Evolutionary conservation across 1,140 invertebrate genomes (phyloP).

Genomic region (Apis laboriosa): DNA sequence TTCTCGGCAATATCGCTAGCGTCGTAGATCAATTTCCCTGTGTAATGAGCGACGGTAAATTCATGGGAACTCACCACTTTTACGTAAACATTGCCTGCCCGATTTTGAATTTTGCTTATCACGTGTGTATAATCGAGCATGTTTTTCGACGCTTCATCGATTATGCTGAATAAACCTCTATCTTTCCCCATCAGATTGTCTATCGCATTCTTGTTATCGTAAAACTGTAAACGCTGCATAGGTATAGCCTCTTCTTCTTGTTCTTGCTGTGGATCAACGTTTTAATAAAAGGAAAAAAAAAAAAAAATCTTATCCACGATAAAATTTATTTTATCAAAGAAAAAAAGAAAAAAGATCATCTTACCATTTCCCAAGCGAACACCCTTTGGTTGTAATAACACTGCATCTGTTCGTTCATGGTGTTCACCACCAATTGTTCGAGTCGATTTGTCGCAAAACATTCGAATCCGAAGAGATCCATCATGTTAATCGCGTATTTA

Average conservation of each 20-base stretch:
- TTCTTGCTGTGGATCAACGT: slow-evolving; percentile 81
- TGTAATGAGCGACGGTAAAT: slow-evolving; percentile 92
- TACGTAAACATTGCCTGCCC: slow-evolving; percentile 78
- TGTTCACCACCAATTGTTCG: slow-evolving; percentile 93
- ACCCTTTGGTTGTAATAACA: slow-evolving; percentile 93
- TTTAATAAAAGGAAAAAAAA: neutral
- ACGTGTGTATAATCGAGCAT: slow-evolving; percentile 83
- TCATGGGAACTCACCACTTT: slow-evolving; percentile 85
- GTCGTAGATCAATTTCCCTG: slow-evolving; percentile 91
- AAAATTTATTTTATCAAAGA: neutral
- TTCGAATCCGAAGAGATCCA: slow-evolving; percentile 96
- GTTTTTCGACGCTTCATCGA: slow-evolving; percentile 93
- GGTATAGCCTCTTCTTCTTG: slow-evolving; percentile 91
- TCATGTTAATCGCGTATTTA: slow-evolving; percentile 88
- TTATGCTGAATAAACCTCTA: slow-evolving; percentile 90
- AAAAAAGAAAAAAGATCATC: neutral
- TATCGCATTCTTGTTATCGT: slow-evolving; percentile 93
- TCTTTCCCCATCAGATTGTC: slow-evolving; percentile 93
- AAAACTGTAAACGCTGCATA: slow-evolving; percentile 87
- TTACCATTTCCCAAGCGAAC: slow-evolving; percentile 93
- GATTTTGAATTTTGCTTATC: slow-evolving; percentile 78
- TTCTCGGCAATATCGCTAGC: slow-evolving; percentile 90
- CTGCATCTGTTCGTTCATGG: slow-evolving; percentile 93
- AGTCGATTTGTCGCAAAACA: slow-evolving; percentile 92
- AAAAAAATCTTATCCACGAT: neutral